A percentile compares a stretch with the other conserved stretches of the same genome.
Evolutionary conservation across 2,888 invertebrate genomes (phyloP).

Genomic region (Drosophila algonquin): DNA sequence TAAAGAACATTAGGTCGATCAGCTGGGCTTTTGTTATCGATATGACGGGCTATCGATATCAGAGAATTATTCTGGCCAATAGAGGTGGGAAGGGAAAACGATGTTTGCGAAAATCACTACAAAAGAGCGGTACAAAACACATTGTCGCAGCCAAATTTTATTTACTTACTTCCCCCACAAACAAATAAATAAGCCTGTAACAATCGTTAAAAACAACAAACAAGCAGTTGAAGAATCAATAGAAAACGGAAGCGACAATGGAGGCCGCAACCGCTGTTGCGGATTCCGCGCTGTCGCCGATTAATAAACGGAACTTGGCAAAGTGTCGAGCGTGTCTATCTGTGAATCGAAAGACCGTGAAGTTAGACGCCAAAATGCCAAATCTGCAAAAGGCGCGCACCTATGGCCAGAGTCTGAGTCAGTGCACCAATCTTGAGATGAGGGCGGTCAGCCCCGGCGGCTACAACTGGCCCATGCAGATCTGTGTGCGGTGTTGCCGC

Average conservation of each 20-base stretch:
- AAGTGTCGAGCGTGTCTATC: constrained; percentile 77
- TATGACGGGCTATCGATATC: no score
- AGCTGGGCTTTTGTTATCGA: no score
- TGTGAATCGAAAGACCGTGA: constrained; percentile 61
- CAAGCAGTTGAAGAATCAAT: background rate
- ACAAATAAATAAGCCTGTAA: background rate
- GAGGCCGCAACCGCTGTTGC: constrained; percentile 21
- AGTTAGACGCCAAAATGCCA: constrained; percentile 58
- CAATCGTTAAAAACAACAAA: background rate
- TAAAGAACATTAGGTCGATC: no score
- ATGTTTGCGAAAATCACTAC: constrained; percentile 7
- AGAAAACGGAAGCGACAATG: constrained; percentile 16
- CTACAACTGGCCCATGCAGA: constrained; percentile 69
- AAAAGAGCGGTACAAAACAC: constrained; percentile 32
- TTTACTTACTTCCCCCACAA: background rate
- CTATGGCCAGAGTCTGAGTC: constrained; percentile 63
- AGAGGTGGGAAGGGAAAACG: background rate
- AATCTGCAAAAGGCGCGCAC: constrained; percentile 60
- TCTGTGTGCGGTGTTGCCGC: constrained; percentile 76
- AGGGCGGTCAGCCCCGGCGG: constrained; percentile 44
- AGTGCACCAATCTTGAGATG: constrained; percentile 54
- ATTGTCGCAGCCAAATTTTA: constrained; percentile 3
- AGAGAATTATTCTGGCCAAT: background rate
- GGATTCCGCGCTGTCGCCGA: constrained; percentile 50
- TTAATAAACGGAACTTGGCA: constrained; percentile 60